A percentile compares a stretch with the other conserved stretches of the same genome.
Conservation (phyloP, 2,888 invertebrate genomes). For the Nomada flava region DNA sequence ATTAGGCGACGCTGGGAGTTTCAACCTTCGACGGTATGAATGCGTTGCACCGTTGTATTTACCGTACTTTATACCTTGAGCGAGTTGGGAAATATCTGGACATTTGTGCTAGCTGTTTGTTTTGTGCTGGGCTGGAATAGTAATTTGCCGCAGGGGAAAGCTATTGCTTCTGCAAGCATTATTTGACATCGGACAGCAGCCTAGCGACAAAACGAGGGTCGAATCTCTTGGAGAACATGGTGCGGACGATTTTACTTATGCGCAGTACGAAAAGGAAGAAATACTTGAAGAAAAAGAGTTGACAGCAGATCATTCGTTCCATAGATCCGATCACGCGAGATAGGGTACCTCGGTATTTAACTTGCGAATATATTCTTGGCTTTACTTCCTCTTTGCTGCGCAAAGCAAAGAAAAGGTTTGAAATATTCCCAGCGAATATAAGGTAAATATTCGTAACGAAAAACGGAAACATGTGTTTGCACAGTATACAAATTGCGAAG, state of each 20-base stretch:
- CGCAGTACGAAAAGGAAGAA: neutral
- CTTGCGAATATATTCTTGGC: too few relatives aligned
- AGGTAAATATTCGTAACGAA: neutral
- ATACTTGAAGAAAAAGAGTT: too few relatives aligned
- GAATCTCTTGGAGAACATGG: neutral
- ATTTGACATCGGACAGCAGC: neutral
- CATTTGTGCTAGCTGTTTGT: neutral
- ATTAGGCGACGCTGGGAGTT: too few relatives aligned
- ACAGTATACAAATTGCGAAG: neutral
- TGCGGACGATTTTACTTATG: constrained; percentile 7
- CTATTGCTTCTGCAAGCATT: constrained; percentile 10
- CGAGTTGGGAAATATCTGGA: neutral
- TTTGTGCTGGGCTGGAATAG: too few relatives aligned
- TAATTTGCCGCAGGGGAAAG: neutral
- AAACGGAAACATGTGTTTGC: neutral
- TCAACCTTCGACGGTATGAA: too few relatives aligned
- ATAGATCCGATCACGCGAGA: too few relatives aligned
- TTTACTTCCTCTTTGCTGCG: too few relatives aligned
- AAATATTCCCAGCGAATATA: neutral
- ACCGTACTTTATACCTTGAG: too few relatives aligned
- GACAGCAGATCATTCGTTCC: too few relatives aligned
- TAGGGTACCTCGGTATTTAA: too few relatives aligned
- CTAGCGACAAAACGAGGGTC: constrained; percentile 11
- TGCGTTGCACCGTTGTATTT: neutral
- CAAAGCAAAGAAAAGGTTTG: neutral